A percentile compares a stretch with the other conserved stretches of the same genome.
Evolutionary conservation across 2,797 vertebrate species (phyloP).

Genomic region (Hipposideros larvatus): DNA sequence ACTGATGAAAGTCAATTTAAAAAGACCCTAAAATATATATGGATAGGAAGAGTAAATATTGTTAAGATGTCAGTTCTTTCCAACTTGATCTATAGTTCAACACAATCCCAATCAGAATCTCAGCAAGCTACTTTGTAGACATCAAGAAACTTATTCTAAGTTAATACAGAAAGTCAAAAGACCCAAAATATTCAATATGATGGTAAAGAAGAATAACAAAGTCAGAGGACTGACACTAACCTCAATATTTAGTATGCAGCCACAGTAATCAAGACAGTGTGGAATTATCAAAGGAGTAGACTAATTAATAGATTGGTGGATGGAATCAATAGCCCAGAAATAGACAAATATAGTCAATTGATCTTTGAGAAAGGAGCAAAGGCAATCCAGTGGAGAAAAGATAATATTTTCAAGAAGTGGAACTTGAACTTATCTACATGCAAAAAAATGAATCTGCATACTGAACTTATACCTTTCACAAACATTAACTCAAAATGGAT

Average conservation of each 20-base stretch:
- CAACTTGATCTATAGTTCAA: not conserved
- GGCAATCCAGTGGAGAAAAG: not conserved
- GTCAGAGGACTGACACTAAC: not conserved
- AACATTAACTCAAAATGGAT: not conserved
- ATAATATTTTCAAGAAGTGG: not conserved
- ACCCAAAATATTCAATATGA: no score
- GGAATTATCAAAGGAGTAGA: not conserved
- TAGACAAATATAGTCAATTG: not conserved
- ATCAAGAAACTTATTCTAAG: not conserved
- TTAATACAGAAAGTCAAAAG: not conserved
- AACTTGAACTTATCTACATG: not conserved
- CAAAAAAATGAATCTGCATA: not conserved
- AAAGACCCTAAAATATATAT: not conserved
- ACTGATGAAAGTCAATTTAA: not conserved
- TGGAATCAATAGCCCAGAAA: not conserved
- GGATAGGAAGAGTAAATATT: not conserved
- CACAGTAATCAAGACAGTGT: not conserved
- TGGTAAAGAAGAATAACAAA: not conserved
- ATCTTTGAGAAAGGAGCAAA: not conserved
- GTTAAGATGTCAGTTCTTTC: not conserved
- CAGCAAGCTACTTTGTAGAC: not conserved
- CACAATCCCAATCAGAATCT: not conserved
- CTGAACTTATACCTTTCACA: not conserved
- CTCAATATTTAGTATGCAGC: not conserved
- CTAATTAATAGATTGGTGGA: not conserved